Evolutionary conservation across 2,113 vertebrate genomes (phyloP).

Genomic region (Trogon melanurus): DNA sequence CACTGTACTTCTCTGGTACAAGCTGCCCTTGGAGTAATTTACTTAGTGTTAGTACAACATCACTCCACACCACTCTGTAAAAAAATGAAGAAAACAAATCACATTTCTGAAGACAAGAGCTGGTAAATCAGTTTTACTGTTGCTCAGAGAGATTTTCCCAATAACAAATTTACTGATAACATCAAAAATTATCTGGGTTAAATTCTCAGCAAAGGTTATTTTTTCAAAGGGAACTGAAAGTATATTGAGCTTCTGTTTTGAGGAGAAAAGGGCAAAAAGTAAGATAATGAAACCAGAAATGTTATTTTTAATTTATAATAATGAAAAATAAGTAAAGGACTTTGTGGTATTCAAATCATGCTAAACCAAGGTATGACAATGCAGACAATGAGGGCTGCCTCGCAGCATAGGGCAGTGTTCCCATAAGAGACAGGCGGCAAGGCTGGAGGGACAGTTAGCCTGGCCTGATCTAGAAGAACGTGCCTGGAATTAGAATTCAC

Average conservation of each 20-base stretch:
- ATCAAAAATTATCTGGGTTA: not conserved
- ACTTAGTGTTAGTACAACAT: not conserved
- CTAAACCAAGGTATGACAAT: not conserved
- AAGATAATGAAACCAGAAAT: not conserved
- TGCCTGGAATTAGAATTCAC: not conserved
- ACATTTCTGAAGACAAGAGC: not conserved
- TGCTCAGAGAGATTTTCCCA: not conserved
- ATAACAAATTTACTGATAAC: not conserved
- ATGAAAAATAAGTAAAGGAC: not conserved
- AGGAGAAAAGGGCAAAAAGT: not conserved
- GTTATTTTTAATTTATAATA: not conserved
- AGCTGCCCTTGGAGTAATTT: not conserved
- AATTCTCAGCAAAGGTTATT: not conserved
- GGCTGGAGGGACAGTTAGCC: not conserved
- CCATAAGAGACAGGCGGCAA: not conserved
- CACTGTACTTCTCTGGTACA: not conserved
- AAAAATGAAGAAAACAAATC: not conserved
- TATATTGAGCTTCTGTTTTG: not conserved
- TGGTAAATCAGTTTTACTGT: not conserved
- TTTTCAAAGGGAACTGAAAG: not conserved
- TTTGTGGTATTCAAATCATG: not conserved
- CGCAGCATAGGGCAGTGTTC: not conserved
- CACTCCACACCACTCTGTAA: not conserved
- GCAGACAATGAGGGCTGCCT: not conserved
- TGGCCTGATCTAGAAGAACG: not conserved